A percentile compares a stretch with the other conserved stretches of the same genome.
Conservation (phyloP, 2,888 invertebrate species). For the Hipparchia semele region DNA sequence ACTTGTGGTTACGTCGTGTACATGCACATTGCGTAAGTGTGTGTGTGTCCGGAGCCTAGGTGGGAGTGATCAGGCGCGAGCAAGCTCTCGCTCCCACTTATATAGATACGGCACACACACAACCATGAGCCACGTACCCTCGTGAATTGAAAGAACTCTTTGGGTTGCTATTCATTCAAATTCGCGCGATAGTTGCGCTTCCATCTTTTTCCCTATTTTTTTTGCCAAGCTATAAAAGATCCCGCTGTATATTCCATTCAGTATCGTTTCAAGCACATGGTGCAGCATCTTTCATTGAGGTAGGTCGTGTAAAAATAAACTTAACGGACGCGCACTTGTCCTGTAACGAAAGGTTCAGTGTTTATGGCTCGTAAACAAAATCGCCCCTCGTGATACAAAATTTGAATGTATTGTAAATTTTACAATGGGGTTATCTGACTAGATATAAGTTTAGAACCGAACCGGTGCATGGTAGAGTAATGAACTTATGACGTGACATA, state of each 20-base stretch:
- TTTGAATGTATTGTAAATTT: neutral
- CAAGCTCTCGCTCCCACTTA: too few relatives aligned
- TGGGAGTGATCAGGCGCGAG: too few relatives aligned
- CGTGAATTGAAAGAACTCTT: too few relatives aligned
- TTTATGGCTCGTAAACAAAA: constrained; percentile 23
- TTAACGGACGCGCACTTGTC: constrained; percentile 23
- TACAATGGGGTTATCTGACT: neutral
- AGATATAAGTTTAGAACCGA: too few relatives aligned
- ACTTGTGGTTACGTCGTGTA: too few relatives aligned
- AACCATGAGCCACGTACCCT: too few relatives aligned
- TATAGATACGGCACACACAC: too few relatives aligned
- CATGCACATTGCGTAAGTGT: too few relatives aligned
- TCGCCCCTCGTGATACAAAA: constrained; percentile 15
- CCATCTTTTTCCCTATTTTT: neutral
- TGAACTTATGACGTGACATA: too few relatives aligned
- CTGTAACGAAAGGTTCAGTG: constrained; percentile 18
- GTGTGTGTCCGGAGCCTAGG: too few relatives aligned
- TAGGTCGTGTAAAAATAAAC: constrained; percentile 33
- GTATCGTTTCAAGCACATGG: constrained; percentile 12
- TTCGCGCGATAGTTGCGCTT: neutral
- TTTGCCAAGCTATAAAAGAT: neutral
- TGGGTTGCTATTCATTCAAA: too few relatives aligned
- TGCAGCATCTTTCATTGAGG: constrained; percentile 26
- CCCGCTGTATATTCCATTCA: constrained; percentile 23
- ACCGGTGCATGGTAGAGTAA: too few relatives aligned